phyloP scores from a whole-genome alignment of 2,888 invertebrate species.

The Pammene aurita region DNA sequence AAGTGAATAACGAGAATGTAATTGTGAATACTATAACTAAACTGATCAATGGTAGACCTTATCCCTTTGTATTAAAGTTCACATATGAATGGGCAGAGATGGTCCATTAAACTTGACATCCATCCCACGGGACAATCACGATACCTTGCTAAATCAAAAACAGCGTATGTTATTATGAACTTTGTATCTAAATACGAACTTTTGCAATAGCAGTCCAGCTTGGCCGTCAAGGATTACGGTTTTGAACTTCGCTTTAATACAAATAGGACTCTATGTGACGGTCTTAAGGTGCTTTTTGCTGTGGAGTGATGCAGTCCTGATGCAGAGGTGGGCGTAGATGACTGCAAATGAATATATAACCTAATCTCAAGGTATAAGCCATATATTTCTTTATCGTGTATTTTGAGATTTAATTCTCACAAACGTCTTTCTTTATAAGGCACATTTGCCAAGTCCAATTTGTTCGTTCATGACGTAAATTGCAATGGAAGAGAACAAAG shows the following conservation, averaged over 20 bases:
- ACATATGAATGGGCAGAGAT: no score
- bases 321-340: conserved; percentile 12
- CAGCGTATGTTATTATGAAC: background rate
- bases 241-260: background rate
- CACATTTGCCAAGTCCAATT: background rate
- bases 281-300: conserved; percentile 2
- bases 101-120: conserved; percentile 13
- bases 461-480: background rate
- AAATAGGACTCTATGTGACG: background rate
- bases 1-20: conserved; percentile 30
- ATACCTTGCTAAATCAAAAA: conserved; percentile 4
- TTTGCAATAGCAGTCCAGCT: background rate
- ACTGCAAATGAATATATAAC: background rate
- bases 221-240: background rate
- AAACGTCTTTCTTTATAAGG: background rate
- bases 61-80: no score
- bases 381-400: no score
- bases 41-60: no score
- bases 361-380: no score
- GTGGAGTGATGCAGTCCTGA: background rate
- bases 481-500: background rate
- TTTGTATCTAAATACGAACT: background rate
- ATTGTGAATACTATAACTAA: no score
- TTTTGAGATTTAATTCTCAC: no score
- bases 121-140: conserved; percentile 6